Evolutionary conservation across 1,140 invertebrate genomes (phyloP).

Genomic region (Palaemon carinicauda): DNA sequence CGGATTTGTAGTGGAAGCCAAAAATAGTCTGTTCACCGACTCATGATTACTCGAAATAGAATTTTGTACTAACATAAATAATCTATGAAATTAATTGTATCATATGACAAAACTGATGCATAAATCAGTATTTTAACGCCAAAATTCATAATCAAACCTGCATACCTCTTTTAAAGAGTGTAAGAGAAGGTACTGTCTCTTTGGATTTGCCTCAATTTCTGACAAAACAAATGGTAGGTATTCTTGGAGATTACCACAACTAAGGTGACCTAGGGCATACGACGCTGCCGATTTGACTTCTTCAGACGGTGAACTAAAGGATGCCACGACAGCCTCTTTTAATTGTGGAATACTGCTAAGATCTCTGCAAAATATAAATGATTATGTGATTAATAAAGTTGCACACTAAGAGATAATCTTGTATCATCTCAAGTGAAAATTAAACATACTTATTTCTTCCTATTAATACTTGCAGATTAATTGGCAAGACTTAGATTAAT

Average conservation of each 20-base stretch:
- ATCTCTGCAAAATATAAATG: constrained; percentile 73
- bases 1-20: too few relatives aligned
- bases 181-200: constrained; percentile 92
- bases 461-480: not conserved
- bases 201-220: constrained; percentile 92
- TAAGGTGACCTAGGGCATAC: constrained; percentile 93
- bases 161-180: constrained; percentile 92
- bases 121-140: not conserved
- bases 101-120: not conserved
- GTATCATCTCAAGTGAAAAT: too few relatives aligned
- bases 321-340: constrained; percentile 67
- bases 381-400: not conserved
- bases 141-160: not conserved
- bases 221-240: constrained; percentile 94
- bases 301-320: constrained; percentile 71
- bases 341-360: constrained; percentile 77
- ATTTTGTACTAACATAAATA: too few relatives aligned
- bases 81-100: too few relatives aligned
- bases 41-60: too few relatives aligned
- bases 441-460: not conserved
- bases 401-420: not conserved
- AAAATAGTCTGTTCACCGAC: too few relatives aligned
- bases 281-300: constrained; percentile 92
- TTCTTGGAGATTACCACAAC: constrained; percentile 91
- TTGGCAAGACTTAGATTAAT: too few relatives aligned